Conservation (phyloP, 2,797 vertebrate genomes). For the Tachyglossus aculeatus region DNA sequence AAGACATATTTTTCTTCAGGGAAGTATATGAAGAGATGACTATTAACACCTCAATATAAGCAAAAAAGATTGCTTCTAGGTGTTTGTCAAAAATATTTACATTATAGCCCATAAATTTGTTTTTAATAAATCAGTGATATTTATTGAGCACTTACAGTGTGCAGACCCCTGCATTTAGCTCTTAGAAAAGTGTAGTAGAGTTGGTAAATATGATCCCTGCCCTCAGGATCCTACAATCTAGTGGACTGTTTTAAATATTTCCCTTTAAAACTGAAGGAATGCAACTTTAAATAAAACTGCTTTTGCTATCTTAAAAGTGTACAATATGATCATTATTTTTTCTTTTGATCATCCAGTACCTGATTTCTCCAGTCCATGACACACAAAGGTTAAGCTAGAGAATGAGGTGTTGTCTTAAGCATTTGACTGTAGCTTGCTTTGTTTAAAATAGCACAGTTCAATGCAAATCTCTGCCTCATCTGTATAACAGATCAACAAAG, state of each 20-base stretch:
- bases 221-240: neutral
- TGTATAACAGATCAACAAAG: constrained; percentile 68
- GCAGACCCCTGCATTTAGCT: too few relatives aligned
- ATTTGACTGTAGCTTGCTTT: constrained; percentile 44
- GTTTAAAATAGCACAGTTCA: constrained; percentile 71
- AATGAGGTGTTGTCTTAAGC: constrained; percentile 47
- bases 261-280: constrained; percentile 48
- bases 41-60: too few relatives aligned
- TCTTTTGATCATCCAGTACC: constrained; percentile 10
- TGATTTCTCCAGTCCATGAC: constrained; percentile 31
- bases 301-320: constrained; percentile 17
- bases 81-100: too few relatives aligned
- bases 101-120: too few relatives aligned
- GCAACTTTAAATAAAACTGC: constrained; percentile 45
- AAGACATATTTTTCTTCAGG: too few relatives aligned
- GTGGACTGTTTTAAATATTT: too few relatives aligned
- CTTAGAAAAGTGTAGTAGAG: neutral
- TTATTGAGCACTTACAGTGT: too few relatives aligned
- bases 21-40: too few relatives aligned
- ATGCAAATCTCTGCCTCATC: constrained; percentile 81
- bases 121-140: too few relatives aligned
- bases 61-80: too few relatives aligned
- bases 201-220: neutral
- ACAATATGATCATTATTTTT: neutral
- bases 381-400: constrained; percentile 38